Conservation (phyloP, 2,797 vertebrate genomes). For the Sebastes paucispinis region DNA sequence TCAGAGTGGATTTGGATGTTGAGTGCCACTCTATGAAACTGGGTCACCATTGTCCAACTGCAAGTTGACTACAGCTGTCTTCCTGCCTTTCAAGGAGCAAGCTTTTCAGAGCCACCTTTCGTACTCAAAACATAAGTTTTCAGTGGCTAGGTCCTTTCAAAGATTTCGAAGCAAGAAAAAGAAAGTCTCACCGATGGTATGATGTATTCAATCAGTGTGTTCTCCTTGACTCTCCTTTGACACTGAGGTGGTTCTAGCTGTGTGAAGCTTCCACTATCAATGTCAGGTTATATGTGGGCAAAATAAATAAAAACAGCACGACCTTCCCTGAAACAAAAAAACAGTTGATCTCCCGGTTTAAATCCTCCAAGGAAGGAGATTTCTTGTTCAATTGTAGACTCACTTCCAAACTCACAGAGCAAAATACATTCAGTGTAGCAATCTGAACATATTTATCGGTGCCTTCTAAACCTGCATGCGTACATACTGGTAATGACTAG, state of each 20-base stretch:
- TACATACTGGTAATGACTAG: background rate
- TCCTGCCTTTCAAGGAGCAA: background rate
- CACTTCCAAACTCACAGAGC: background rate
- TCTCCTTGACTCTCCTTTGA: constrained; percentile 37
- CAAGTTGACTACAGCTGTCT: background rate
- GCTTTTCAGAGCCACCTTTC: background rate
- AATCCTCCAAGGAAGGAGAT: constrained; percentile 10
- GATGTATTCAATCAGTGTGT: constrained; percentile 21
- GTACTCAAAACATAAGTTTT: background rate
- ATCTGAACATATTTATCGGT: background rate
- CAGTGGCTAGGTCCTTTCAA: background rate
- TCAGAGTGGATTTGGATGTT: background rate
- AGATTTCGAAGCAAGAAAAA: background rate
- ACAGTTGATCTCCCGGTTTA: background rate
- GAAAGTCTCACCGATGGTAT: background rate
- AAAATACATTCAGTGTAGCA: background rate
- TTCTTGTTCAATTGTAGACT: background rate
- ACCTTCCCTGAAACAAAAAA: constrained; percentile 24
- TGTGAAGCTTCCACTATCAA: constrained; percentile 17
- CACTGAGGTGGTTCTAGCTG: constrained; percentile 12
- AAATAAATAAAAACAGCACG: constrained; percentile 35
- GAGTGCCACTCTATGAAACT: background rate
- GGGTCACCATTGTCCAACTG: background rate
- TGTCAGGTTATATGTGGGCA: background rate
- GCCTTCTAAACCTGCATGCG: background rate